These are phyloP conservation scores for Brachyistius frenatus DNA, from an alignment of 2,113 vertebrate species.

Conservation along the genomic window DNA sequence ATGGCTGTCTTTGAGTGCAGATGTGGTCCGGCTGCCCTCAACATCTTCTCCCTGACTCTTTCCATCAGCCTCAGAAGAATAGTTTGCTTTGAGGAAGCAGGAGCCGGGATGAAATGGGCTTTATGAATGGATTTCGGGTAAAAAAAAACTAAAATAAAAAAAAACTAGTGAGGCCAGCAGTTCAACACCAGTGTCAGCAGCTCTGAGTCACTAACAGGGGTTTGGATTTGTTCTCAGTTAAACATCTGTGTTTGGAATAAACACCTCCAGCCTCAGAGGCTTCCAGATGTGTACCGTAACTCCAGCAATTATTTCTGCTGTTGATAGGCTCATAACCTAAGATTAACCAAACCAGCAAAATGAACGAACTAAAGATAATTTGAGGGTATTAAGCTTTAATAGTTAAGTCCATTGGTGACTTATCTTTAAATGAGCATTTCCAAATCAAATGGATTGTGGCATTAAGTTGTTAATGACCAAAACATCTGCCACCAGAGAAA, in stretches of 20 bases:
- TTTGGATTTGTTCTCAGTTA: conserved; percentile 40
- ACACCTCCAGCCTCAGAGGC: conserved; percentile 60
- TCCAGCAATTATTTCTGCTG: conserved; percentile 59
- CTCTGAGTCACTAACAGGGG: conserved; percentile 14
- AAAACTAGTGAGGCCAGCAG: conserved; percentile 1
- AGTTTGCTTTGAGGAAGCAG: conserved; percentile 23
- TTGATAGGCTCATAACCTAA: conserved; percentile 29
- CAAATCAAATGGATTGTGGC: conserved; percentile 6
- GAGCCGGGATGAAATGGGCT: conserved; percentile 19
- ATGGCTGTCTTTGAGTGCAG: conserved; percentile 72
- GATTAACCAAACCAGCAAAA: conserved; percentile 10
- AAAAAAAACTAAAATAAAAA: neutral
- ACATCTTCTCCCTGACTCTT: conserved; percentile 38
- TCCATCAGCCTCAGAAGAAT: conserved; percentile 21
- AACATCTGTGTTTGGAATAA: conserved; percentile 72
- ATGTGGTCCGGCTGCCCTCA: conserved; percentile 63
- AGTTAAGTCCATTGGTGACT: neutral
- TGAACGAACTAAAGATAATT: conserved; percentile 8
- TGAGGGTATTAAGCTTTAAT: neutral
- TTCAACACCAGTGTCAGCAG: conserved; percentile 6
- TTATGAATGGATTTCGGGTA: conserved; percentile 16
- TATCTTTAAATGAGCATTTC: conserved; percentile 13
- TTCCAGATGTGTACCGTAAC: conserved; percentile 71
- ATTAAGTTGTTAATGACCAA: conserved; percentile 16
- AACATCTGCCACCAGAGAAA: conserved; percentile 31